Conservation (phyloP, 2,113 vertebrate species). For the Corapipo altera region DNA sequence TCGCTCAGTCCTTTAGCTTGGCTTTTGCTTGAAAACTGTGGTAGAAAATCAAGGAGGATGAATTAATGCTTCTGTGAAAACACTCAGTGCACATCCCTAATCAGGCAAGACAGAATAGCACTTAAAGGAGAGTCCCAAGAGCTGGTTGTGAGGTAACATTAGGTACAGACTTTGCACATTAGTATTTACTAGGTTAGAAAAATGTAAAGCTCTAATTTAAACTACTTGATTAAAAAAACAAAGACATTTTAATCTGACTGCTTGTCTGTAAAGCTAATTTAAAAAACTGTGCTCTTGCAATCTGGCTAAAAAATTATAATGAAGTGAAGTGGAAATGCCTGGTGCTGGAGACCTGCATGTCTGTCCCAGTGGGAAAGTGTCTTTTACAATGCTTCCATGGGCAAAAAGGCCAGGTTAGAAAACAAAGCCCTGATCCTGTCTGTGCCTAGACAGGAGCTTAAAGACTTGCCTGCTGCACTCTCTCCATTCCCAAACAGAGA, state of each 20-base stretch:
- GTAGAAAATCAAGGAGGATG: not conserved
- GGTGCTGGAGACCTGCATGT: not conserved
- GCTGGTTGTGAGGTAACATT: not conserved
- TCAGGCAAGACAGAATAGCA: not conserved
- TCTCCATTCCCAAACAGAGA: not conserved
- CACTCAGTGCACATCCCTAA: not conserved
- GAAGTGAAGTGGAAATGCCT: not conserved
- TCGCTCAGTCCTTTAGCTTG: not conserved
- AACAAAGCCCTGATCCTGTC: not conserved
- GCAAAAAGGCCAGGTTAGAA: not conserved
- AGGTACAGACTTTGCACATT: not conserved
- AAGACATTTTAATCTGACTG: not conserved
- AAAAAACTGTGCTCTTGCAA: not conserved
- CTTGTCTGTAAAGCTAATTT: not conserved
- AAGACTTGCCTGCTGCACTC: not conserved
- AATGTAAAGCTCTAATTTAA: not conserved
- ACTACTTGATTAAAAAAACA: not conserved
- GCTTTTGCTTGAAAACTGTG: not conserved
- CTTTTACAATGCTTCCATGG: not conserved
- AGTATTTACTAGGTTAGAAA: not conserved
- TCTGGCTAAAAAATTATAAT: not conserved
- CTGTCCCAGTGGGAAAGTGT: not conserved
- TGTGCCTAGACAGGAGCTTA: not conserved
- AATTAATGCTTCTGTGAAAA: constrained; percentile 7
- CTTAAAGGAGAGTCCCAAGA: not conserved